Conservation (phyloP, 1,140 invertebrate species). For the Cryptotermes secundus region DNA sequence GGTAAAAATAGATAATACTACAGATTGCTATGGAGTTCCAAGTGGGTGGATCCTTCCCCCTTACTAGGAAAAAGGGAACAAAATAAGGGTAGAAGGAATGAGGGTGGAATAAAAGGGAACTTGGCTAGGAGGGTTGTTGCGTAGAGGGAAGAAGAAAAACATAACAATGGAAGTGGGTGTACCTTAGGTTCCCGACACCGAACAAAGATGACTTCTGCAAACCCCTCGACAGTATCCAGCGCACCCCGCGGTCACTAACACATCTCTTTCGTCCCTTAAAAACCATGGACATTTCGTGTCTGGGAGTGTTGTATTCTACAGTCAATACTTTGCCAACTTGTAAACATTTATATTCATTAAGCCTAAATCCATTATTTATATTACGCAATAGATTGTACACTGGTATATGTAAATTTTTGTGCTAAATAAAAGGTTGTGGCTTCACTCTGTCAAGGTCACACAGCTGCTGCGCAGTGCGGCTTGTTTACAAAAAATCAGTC, state of each 20-base stretch:
- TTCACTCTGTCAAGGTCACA: too few species aligned
- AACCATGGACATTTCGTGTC: background rate
- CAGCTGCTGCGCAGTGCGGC: too few species aligned
- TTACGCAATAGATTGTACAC: too few species aligned
- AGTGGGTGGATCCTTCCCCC: background rate
- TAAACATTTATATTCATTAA: background rate
- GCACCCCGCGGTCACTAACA: background rate
- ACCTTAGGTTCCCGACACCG: background rate
- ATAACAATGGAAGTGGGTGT: conserved; percentile 8
- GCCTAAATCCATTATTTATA: too few species aligned
- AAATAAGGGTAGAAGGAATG: background rate
- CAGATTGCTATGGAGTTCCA: background rate
- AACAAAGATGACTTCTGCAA: conserved; percentile 1
- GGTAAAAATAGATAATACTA: background rate
- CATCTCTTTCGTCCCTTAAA: background rate
- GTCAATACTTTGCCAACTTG: background rate
- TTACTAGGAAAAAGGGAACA: background rate
- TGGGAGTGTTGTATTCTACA: too few species aligned
- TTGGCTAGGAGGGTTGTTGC: background rate
- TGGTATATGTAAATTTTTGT: too few species aligned
- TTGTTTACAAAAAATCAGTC: too few species aligned
- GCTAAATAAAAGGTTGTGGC: too few species aligned
- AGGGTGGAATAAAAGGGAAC: background rate
- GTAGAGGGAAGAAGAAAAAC: background rate
- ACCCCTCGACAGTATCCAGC: background rate